Evolutionary conservation across 2,888 invertebrate genomes (phyloP).

Genomic region (Loripinus fragilis): DNA sequence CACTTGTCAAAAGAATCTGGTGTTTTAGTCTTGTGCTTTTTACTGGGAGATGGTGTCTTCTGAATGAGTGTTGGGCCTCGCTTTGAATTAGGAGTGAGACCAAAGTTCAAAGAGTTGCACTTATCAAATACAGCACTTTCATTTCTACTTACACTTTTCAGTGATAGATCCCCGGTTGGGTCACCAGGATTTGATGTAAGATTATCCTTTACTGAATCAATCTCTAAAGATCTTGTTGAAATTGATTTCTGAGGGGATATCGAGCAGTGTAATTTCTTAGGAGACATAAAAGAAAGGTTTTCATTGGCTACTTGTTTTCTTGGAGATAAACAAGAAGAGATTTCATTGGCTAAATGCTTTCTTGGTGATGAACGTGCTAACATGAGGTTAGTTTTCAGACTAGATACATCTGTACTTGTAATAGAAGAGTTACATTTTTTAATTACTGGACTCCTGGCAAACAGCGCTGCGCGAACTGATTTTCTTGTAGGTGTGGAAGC

Average conservation of each 20-base stretch:
- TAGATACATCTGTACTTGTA: conserved; percentile 27
- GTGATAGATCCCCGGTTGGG: background rate
- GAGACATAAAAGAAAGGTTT: background rate
- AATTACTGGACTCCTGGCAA: conserved; percentile 63
- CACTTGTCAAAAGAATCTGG: conserved; percentile 71
- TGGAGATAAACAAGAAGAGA: background rate
- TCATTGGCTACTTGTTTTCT: background rate
- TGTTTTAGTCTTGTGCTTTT: conserved; percentile 57
- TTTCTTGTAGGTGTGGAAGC: conserved; percentile 61
- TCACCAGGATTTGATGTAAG: background rate
- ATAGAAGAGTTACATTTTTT: conserved; percentile 35
- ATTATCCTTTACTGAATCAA: background rate
- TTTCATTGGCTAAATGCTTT: background rate
- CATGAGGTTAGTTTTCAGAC: conserved; percentile 5
- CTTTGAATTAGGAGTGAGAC: background rate
- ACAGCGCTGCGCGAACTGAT: conserved; percentile 66
- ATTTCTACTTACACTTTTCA: background rate
- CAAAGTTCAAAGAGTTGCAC: background rate
- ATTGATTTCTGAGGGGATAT: background rate
- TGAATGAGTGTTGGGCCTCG: conserved; percentile 14
- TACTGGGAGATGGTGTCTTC: conserved; percentile 60
- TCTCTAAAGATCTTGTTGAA: background rate
- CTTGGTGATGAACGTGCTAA: background rate
- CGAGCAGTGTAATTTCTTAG: background rate
- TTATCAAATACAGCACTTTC: background rate